Conservation (phyloP, 1,140 invertebrate genomes). For the Centruroides vittatus region DNA sequence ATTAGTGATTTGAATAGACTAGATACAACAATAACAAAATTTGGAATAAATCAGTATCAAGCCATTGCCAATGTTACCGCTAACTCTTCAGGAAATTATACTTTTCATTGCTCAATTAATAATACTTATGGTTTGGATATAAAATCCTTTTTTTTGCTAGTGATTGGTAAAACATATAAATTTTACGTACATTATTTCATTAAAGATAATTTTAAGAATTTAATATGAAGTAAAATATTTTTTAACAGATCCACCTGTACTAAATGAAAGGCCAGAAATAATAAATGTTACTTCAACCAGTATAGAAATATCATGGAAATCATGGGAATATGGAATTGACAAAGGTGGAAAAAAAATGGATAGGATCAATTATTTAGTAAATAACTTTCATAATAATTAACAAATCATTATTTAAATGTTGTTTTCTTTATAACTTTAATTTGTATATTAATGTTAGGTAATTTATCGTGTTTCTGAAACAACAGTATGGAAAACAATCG, state of each 20-base stretch:
- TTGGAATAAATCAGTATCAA: slow-evolving; percentile 11
- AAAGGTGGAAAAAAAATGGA: slow-evolving; percentile 6
- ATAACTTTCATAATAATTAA: background rate
- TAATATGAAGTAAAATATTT: background rate
- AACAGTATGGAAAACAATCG: background rate
- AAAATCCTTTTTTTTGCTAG: slow-evolving; percentile 3
- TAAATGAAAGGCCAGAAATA: background rate
- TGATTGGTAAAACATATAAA: slow-evolving; percentile 2
- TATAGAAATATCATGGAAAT: slow-evolving; percentile 1
- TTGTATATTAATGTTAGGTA: slow-evolving; percentile 1
- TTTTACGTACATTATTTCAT: no score
- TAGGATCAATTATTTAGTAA: slow-evolving; percentile 9
- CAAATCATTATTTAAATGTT: background rate
- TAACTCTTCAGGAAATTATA: background rate
- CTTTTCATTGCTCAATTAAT: slow-evolving; percentile 5
- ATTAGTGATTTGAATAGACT: no score
- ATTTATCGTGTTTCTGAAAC: background rate
- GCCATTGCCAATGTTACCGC: slow-evolving; percentile 6
- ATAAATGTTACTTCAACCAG: background rate
- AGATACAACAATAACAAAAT: background rate
- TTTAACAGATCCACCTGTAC: slow-evolving; percentile 6
- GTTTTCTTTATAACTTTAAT: background rate
- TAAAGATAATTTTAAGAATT: no score
- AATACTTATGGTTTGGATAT: slow-evolving; percentile 12
- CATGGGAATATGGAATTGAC: slow-evolving; percentile 4